phyloP scores from a whole-genome alignment of 2,888 invertebrate species.

The Drosophila trichaetosa region DNA sequence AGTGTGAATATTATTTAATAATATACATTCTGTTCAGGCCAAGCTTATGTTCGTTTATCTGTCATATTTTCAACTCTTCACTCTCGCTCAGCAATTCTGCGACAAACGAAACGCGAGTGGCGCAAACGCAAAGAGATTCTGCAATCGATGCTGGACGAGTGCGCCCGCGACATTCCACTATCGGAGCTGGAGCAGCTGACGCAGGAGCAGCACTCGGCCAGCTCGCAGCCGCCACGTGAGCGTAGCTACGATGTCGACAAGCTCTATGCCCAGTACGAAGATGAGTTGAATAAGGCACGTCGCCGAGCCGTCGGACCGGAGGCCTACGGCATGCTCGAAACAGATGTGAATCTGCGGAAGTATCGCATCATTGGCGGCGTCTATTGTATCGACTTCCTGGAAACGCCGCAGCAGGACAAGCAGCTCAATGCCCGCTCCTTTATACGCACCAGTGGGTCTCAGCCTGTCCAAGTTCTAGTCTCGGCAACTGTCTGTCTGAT shows the following conservation, averaged over 20 bases:
- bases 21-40: neutral
- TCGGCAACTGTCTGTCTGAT: neutral
- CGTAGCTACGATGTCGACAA: constrained; percentile 84
- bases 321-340: constrained; percentile 85
- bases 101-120: constrained; percentile 84
- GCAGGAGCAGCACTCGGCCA: constrained; percentile 69
- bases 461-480: neutral
- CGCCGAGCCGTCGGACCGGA: constrained; percentile 82
- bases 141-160: constrained; percentile 83
- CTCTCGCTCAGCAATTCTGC: constrained; percentile 72
- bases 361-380: constrained; percentile 92
- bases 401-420: constrained; percentile 90
- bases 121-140: constrained; percentile 84
- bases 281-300: constrained; percentile 81
- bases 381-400: constrained; percentile 89
- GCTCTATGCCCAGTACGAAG: constrained; percentile 84
- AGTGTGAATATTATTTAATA: neutral
- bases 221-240: constrained; percentile 70
- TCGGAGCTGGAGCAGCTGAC: constrained; percentile 73
- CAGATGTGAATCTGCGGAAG: constrained; percentile 91
- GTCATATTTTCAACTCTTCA: neutral
- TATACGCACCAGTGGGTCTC: constrained; percentile 81
- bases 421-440: constrained; percentile 82
- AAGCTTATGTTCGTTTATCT: neutral
- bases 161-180: constrained; percentile 76